Conservation (phyloP, 2,797 vertebrate species). For the Xiphorhynchus erythropygius region DNA sequence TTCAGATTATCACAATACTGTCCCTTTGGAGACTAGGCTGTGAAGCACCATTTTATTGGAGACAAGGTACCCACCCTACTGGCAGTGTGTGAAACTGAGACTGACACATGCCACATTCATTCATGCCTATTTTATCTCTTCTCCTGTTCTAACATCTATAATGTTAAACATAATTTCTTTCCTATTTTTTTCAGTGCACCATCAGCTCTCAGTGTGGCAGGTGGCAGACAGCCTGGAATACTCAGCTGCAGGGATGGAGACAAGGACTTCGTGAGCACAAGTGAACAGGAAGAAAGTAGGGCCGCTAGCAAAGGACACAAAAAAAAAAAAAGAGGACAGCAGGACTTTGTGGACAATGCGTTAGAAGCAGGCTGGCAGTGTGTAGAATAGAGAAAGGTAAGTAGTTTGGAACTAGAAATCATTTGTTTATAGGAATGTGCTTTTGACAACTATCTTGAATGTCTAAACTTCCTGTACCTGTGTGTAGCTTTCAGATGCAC, state of each 20-base stretch:
- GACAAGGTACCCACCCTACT: background rate
- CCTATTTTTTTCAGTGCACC: background rate
- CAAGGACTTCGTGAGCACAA: background rate
- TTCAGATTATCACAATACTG: background rate
- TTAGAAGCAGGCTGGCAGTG: background rate
- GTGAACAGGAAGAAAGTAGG: background rate
- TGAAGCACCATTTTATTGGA: background rate
- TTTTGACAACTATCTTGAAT: background rate
- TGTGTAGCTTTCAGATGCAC: background rate
- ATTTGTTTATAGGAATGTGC: background rate
- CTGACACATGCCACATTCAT: background rate
- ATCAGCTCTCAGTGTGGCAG: background rate
- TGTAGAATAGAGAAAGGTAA: background rate
- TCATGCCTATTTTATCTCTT: background rate
- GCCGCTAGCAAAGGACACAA: background rate
- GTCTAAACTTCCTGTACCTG: background rate
- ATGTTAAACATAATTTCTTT: background rate
- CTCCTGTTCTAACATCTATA: background rate
- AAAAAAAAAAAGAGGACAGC: background rate
- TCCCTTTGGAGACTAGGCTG: background rate
- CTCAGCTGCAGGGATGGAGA: background rate
- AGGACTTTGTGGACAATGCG: background rate
- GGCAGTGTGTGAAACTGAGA: background rate
- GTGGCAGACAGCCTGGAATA: background rate
- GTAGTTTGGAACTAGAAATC: background rate